Evolutionary conservation across 2,797 vertebrate species (phyloP).

Genomic region (Mus spretus): DNA sequence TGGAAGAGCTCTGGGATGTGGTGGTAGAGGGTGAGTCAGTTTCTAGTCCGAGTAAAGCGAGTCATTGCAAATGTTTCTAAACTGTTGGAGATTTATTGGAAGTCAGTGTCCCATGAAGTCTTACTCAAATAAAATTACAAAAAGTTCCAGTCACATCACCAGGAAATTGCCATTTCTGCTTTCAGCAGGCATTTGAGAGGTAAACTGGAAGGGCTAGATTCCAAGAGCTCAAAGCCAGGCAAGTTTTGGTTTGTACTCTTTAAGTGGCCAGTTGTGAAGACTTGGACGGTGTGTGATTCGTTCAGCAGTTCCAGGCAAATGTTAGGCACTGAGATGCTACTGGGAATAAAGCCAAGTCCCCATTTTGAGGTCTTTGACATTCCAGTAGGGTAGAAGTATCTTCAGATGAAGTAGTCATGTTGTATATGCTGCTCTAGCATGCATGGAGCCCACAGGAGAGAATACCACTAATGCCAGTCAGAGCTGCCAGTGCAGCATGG

Average conservation of each 20-base stretch:
- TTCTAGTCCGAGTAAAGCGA: slow-evolving; percentile 32
- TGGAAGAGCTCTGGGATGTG: background rate
- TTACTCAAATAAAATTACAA: background rate
- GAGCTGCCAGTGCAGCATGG: background rate
- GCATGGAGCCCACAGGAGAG: background rate
- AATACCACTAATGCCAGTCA: background rate
- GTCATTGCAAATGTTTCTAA: background rate
- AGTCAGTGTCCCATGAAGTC: background rate
- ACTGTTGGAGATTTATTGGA: slow-evolving; percentile 1
- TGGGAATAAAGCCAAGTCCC: background rate
- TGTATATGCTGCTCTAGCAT: background rate
- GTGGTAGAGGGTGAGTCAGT: slow-evolving; percentile 24
- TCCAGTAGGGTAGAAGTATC: background rate
- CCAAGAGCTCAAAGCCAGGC: background rate
- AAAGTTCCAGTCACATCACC: background rate
- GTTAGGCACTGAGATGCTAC: slow-evolving; percentile 17
- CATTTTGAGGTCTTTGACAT: background rate
- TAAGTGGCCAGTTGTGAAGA: slow-evolving; percentile 48
- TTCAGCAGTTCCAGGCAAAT: slow-evolving; percentile 26
- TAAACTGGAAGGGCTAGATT: slow-evolving; percentile 45
- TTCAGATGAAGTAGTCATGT: background rate
- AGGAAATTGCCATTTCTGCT: background rate
- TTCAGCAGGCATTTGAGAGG: background rate
- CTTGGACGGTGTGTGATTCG: background rate
- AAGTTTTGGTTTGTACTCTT: slow-evolving; percentile 42